These are phyloP conservation scores for Lithobates sylvaticus DNA, from an alignment of 2,797 vertebrate species.

Conservation along the genomic window DNA sequence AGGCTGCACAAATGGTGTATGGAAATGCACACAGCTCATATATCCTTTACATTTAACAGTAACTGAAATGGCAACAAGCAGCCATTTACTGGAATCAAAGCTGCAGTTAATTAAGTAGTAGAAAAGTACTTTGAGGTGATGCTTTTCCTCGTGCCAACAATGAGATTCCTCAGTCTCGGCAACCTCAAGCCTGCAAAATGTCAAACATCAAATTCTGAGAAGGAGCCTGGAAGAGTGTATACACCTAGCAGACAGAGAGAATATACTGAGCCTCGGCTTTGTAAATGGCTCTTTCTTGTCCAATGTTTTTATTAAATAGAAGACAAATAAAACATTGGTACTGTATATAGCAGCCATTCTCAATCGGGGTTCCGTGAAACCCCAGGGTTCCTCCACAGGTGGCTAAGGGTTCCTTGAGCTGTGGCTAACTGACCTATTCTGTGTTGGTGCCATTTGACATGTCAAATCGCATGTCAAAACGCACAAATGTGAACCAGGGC, in stretches of 20 bases:
- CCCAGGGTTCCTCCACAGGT: too few species aligned
- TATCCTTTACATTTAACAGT: neutral
- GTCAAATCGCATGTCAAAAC: too few species aligned
- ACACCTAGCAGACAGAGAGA: neutral
- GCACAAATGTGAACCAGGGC: too few species aligned
- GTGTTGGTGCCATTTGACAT: too few species aligned
- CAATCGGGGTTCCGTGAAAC: too few species aligned
- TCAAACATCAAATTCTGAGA: neutral
- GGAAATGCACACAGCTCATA: neutral
- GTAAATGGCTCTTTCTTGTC: neutral
- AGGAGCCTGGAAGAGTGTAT: neutral
- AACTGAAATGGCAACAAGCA: neutral
- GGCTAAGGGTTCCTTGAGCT: too few species aligned
- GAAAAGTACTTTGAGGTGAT: conserved; percentile 3
- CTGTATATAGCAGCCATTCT: too few species aligned
- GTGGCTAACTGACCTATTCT: too few species aligned
- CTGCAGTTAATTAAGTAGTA: neutral
- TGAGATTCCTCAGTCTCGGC: neutral
- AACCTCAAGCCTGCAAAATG: neutral
- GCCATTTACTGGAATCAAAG: neutral
- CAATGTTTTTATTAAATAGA: too few species aligned
- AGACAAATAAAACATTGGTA: too few species aligned
- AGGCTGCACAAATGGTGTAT: neutral
- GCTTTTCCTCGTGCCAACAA: neutral
- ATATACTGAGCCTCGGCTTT: neutral